Evolutionary conservation across 2,888 invertebrate species (phyloP).

Genomic region (Pseudococcus longispinus): DNA sequence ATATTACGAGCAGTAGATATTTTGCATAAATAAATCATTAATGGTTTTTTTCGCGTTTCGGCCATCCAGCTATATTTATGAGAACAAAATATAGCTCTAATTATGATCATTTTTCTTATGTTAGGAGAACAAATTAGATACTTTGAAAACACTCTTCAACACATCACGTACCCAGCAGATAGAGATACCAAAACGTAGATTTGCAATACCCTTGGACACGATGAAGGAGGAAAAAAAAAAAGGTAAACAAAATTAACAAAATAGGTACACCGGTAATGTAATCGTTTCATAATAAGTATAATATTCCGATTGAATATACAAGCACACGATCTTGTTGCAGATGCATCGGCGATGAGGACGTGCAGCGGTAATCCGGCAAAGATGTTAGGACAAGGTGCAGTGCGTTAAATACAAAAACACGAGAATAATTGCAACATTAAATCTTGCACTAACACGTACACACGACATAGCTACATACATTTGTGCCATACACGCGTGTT

Average conservation of each 20-base stretch:
- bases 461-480: not conserved
- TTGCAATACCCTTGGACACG: not conserved
- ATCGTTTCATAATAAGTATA: not conserved
- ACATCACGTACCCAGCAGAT: too few relatives aligned
- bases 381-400: not conserved
- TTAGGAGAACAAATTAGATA: too few relatives aligned
- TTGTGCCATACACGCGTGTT: not conserved
- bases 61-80: not conserved
- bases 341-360: not conserved
- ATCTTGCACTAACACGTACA: not conserved
- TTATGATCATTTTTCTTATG: not conserved
- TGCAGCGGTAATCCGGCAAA: not conserved
- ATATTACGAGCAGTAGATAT: not conserved
- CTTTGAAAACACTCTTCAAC: too few relatives aligned
- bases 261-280: too few relatives aligned
- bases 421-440: conserved; percentile 4
- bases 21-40: conserved; percentile 16
- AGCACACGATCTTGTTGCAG: not conserved
- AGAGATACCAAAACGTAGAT: not conserved
- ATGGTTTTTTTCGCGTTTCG: not conserved
- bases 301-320: not conserved
- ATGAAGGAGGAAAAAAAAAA: not conserved
- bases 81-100: not conserved
- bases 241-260: not conserved
- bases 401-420: not conserved